phyloP scores from a whole-genome alignment of 37 sponge, comb jelly and placozoan genomes.

The Corticium candelabrum region DNA sequence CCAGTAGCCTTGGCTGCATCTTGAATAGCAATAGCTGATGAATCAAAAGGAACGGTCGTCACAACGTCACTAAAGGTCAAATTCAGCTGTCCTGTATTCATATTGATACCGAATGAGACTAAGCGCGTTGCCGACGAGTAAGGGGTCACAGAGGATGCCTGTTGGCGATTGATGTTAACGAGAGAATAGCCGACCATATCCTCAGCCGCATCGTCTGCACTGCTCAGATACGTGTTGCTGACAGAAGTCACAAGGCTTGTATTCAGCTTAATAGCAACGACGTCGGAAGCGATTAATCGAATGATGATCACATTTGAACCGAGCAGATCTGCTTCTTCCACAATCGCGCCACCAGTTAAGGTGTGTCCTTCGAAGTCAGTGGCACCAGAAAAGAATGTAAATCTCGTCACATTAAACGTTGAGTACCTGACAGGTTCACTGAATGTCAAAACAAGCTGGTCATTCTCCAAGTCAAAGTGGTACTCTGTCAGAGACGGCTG shows the following conservation, averaged over 20 bases:
- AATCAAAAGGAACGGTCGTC: constrained; percentile 44
- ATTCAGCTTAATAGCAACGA: constrained; percentile 38
- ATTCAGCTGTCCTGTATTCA: constrained; percentile 66
- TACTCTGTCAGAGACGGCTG: not conserved
- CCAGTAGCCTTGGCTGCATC: constrained; percentile 27
- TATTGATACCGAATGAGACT: constrained; percentile 46
- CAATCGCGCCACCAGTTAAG: constrained; percentile 31
- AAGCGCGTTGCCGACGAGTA: constrained; percentile 7
- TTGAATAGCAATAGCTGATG: constrained; percentile 59
- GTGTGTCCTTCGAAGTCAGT: constrained; percentile 9
- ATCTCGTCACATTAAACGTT: constrained; percentile 47
- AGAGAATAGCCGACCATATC: not conserved
- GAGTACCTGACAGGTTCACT: constrained; percentile 24
- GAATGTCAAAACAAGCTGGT: not conserved
- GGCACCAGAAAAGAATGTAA: constrained; percentile 51
- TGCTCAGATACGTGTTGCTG: constrained; percentile 25
- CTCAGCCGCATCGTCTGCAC: constrained; percentile 7
- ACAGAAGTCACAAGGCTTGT: constrained; percentile 30
- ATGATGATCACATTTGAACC: constrained; percentile 1
- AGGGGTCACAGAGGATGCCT: not conserved
- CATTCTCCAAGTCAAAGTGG: constrained; percentile 10
- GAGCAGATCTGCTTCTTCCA: not conserved
- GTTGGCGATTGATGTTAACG: not conserved
- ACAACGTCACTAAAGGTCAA: constrained; percentile 82
- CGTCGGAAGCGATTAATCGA: constrained; percentile 22